Percentiles rank a stretch among this genome's conserved stretches.
Evolutionary conservation across 2,888 invertebrate species (phyloP).

Genomic region (Eupithecia dodoneata): DNA sequence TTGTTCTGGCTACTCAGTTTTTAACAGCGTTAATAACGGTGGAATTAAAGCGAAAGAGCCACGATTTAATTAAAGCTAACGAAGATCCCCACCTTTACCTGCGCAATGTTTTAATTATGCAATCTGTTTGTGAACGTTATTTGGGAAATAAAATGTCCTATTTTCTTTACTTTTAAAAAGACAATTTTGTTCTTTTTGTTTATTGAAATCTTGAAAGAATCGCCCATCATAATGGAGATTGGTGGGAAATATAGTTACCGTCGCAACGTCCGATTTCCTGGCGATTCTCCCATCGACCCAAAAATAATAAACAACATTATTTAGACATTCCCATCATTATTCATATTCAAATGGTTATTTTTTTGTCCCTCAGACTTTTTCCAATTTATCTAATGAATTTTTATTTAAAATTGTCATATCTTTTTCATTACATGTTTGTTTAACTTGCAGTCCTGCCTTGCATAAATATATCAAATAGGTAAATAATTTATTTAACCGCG

Average conservation of each 20-base stretch:
- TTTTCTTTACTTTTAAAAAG: neutral
- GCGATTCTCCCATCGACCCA: neutral
- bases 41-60: slow-evolving; percentile 84
- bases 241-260: no score
- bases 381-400: no score
- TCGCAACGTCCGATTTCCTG: neutral
- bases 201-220: no score
- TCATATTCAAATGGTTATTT: no score
- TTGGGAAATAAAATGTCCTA: slow-evolving; percentile 13
- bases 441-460: no score
- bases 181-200: neutral
- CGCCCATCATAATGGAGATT: no score
- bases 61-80: slow-evolving; percentile 84
- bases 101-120: slow-evolving; percentile 73
- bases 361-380: no score
- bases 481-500: no score
- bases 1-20: slow-evolving; percentile 72
- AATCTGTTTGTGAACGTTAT: slow-evolving; percentile 55
- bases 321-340: neutral
- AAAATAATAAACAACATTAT: neutral
- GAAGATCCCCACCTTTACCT: slow-evolving; percentile 73
- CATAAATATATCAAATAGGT: no score
- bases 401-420: no score
- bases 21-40: slow-evolving; percentile 85
- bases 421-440: no score